Conservation (phyloP, 2,888 invertebrate genomes). For the Fragum fragum region DNA sequence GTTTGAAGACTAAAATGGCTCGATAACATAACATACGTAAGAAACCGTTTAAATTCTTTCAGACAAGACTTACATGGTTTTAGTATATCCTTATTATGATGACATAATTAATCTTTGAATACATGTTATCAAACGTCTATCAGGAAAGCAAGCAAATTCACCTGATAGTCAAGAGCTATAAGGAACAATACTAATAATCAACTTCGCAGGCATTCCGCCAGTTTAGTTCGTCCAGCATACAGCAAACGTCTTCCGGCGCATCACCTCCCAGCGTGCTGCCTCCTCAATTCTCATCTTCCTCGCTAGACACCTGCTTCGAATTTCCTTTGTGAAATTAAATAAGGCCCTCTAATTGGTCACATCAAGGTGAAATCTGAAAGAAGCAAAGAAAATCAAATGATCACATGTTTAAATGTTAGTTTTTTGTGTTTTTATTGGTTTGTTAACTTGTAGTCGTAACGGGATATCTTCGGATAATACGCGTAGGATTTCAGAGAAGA, state of each 20-base stretch:
- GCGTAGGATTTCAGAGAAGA: slow-evolving; percentile 57
- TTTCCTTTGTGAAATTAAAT: slow-evolving; percentile 62
- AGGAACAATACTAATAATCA: slow-evolving; percentile 56
- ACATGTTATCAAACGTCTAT: too few relatives aligned
- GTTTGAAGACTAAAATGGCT: too few relatives aligned
- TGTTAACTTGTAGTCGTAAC: slow-evolving; percentile 57
- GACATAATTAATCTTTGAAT: too few relatives aligned
- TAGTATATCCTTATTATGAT: too few relatives aligned
- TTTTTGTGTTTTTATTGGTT: slow-evolving; percentile 63
- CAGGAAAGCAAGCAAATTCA: slow-evolving; percentile 50
- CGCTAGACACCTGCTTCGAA: slow-evolving; percentile 55
- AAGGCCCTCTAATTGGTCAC: slow-evolving; percentile 60
- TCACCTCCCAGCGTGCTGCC: slow-evolving; percentile 49
- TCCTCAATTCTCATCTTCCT: slow-evolving; percentile 49
- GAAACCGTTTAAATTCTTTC: too few relatives aligned
- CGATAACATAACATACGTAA: too few relatives aligned
- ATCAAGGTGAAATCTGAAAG: slow-evolving; percentile 61
- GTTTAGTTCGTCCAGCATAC: slow-evolving; percentile 36
- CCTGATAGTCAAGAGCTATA: slow-evolving; percentile 29
- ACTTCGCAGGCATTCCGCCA: slow-evolving; percentile 59
- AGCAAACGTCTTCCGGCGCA: slow-evolving; percentile 57
- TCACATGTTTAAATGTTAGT: slow-evolving; percentile 59
- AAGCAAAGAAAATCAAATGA: slow-evolving; percentile 42
- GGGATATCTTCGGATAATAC: slow-evolving; percentile 56
- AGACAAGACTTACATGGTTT: too few relatives aligned